phyloP scores from a whole-genome alignment of 2,113 vertebrate species.

The Tychaedon coryphoeus region DNA sequence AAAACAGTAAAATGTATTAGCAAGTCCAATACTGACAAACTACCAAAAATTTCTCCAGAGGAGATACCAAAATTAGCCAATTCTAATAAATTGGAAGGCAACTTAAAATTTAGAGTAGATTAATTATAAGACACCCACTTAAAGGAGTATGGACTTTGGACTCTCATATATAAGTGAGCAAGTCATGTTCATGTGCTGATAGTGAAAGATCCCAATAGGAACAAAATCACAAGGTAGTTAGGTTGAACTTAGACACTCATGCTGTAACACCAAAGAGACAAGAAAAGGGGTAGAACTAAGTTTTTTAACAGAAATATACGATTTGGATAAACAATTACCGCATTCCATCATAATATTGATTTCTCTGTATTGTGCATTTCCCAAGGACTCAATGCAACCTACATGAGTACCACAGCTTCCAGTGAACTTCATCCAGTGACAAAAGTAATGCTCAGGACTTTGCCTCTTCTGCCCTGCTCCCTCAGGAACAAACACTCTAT shows the following conservation, averaged over 20 bases:
- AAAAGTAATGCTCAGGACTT: not conserved
- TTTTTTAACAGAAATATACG: not conserved
- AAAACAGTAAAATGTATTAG: not conserved
- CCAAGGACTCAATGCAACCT: not conserved
- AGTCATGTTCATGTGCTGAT: not conserved
- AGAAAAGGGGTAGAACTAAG: not conserved
- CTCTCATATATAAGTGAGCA: not conserved
- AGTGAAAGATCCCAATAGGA: not conserved
- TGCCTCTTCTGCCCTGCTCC: not conserved
- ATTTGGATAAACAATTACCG: not conserved
- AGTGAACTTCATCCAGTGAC: not conserved
- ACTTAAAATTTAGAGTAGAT: not conserved
- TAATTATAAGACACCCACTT: not conserved
- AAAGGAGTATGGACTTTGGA: not conserved
- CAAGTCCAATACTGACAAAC: not conserved
- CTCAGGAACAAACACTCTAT: not conserved
- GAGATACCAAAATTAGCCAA: conserved; percentile 4
- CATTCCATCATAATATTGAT: not conserved
- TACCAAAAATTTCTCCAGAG: not conserved
- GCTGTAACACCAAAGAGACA: not conserved
- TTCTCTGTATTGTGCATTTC: not conserved
- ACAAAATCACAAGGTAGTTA: not conserved
- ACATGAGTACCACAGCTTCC: not conserved
- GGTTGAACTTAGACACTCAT: not conserved
- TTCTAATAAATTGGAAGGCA: conserved; percentile 38